phyloP scores from a whole-genome alignment of 2,113 vertebrate genomes.

The Catharus minimus region DNA sequence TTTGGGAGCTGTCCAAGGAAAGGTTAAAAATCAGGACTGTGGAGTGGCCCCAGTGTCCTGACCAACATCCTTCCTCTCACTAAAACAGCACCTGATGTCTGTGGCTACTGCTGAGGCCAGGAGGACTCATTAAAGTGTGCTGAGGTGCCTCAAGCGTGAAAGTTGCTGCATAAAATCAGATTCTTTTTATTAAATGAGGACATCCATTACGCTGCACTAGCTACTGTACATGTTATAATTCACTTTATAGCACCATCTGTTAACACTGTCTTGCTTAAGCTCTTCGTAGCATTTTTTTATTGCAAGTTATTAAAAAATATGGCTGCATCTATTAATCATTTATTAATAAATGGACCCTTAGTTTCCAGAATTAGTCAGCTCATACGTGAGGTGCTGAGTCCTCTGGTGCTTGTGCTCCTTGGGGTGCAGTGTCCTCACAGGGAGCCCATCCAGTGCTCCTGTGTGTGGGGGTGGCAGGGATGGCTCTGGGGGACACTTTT shows the following conservation, averaged over 20 bases:
- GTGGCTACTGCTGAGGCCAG: constrained; percentile 8
- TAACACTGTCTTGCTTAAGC: constrained; percentile 55
- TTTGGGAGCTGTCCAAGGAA: constrained; percentile 39
- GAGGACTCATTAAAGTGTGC: constrained; percentile 39
- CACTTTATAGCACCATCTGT: constrained; percentile 69
- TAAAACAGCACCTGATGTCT: neutral
- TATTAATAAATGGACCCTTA: constrained; percentile 56
- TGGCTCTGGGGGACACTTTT: neutral
- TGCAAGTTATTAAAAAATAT: constrained; percentile 63
- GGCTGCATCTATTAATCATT: constrained; percentile 63
- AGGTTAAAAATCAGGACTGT: constrained; percentile 23
- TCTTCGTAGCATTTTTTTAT: constrained; percentile 50
- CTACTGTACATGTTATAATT: constrained; percentile 56
- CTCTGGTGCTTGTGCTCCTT: neutral
- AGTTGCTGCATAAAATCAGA: constrained; percentile 49
- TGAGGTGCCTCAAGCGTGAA: constrained; percentile 51
- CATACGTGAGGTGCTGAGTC: neutral
- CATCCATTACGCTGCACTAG: constrained; percentile 27
- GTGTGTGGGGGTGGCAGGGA: too few relatives aligned
- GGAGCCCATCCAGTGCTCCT: neutral
- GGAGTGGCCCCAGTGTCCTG: neutral
- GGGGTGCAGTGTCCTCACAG: neutral
- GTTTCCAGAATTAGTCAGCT: neutral
- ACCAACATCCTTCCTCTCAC: neutral
- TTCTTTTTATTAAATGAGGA: constrained; percentile 49